A percentile compares a stretch with the other conserved stretches of the same genome.
These are phyloP conservation scores for Poecilia picta DNA, from an alignment of 2,797 vertebrate genomes.

Conservation along the genomic window DNA sequence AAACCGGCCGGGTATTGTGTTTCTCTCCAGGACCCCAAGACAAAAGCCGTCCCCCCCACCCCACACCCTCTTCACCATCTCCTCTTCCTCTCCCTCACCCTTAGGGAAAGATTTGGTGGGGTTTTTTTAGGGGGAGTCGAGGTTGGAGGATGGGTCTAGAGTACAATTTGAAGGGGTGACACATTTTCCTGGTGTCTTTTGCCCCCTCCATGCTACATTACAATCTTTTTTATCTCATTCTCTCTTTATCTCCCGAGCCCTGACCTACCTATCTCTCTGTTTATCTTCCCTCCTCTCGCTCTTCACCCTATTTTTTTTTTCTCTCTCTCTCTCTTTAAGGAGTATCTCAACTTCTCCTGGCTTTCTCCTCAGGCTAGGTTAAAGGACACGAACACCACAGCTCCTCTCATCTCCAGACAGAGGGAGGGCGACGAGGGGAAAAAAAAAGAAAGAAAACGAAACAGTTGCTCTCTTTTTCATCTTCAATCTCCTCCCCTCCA, in stretches of 20 bases:
- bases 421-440: constrained; percentile 44
- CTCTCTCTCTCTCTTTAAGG: constrained; percentile 36
- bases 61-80: not conserved
- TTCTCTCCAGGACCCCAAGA: constrained; percentile 85
- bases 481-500: constrained; percentile 66
- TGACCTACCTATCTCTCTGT: constrained; percentile 73
- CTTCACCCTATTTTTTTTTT: constrained; percentile 57
- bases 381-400: constrained; percentile 71
- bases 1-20: constrained; percentile 85
- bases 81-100: constrained; percentile 54
- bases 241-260: constrained; percentile 74
- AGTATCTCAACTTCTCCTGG: constrained; percentile 72
- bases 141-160: constrained; percentile 78
- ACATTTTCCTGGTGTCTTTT: constrained; percentile 76
- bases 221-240: constrained; percentile 81
- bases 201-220: constrained; percentile 61
- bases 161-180: constrained; percentile 76
- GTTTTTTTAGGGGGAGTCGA: constrained; percentile 54
- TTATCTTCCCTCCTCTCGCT: constrained; percentile 27
- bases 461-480: constrained; percentile 84
- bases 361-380: constrained; percentile 72
- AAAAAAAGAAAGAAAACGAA: constrained; percentile 50
- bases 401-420: constrained; percentile 70
- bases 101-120: constrained; percentile 81
- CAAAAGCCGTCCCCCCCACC: constrained; percentile 71